Evolutionary conservation across 2,113 vertebrate species (phyloP), one percentile per base, ranked within the genome.

Genomic region (Pristiophorus japonicus): DNA sequence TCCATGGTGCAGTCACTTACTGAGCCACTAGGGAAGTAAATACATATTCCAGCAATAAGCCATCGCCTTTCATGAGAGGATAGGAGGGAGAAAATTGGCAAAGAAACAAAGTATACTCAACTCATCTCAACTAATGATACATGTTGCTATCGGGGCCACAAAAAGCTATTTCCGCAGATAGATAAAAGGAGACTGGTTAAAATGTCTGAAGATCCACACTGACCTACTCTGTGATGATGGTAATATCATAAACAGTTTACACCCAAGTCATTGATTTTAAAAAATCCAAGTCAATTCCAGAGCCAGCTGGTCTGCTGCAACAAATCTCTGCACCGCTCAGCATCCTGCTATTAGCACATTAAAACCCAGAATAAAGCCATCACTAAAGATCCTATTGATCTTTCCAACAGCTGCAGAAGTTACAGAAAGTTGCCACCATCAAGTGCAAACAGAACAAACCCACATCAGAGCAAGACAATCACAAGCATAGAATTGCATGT

Each of bases 301-400:
- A 47, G 63, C 62, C 38, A 30, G 22, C 16, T 94, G 63, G 63
- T 30, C 7, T 94, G 65, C n/a, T 24, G 63, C 18, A 67, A 38
- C 38, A 45, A 42, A 94, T 67, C 92, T 27, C 92, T 45, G 22
- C 92, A 94, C 0, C 18, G n/a, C 62, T 42, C 90, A 93, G 65
- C 38, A 94, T 67, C 63, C 8, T 8, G 38, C 38, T 94, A 67
- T 45, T 27, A 30, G 38, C n/a, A 22, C 3, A 45, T 14, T 24
- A 42, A 67, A 94, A 66, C 92, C 92, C 14, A 14, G 20, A 27
- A 66, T 67, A 45, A 94, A 66, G 63, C 27, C 87, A 90, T 59
- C 51, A 59, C 87, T 90, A 51, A 59, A 90, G 87, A 90, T 62
- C 51, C 87, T 16, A 90, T 59, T 90, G 87, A 90, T 90, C 87